Percentiles rank a stretch among this genome's conserved stretches.
phyloP scores from a whole-genome alignment of 2,888 invertebrate genomes.

The Melanargia galathea region DNA sequence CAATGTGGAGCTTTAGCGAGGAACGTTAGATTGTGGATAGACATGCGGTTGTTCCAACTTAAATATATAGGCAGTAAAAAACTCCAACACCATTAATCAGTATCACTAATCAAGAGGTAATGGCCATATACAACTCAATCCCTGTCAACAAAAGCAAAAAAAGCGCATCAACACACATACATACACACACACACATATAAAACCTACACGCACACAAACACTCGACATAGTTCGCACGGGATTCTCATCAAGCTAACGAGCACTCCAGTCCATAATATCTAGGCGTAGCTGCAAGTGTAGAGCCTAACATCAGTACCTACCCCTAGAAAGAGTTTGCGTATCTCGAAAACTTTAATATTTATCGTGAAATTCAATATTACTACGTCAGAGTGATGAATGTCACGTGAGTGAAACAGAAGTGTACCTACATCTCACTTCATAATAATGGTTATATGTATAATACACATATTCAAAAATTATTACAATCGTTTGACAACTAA shows the following conservation, averaged over 20 bases:
- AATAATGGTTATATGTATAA: too few species aligned
- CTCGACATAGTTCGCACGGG: constrained; percentile 40
- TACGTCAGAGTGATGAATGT: too few species aligned
- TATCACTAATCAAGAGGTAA: constrained; percentile 18
- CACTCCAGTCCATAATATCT: constrained; percentile 27
- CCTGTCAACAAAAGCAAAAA: constrained; percentile 25
- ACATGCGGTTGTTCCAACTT: too few species aligned
- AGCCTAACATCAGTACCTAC: constrained; percentile 19
- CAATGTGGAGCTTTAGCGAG: too few species aligned
- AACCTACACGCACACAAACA: constrained; percentile 16
- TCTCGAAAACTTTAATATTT: background rate
- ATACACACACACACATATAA: constrained; percentile 1
- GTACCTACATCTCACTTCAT: too few species aligned
- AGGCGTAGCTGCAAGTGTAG: constrained; percentile 1
- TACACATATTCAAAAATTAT: too few species aligned
- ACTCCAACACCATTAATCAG: background rate
- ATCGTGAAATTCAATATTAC: background rate
- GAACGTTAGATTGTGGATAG: background rate
- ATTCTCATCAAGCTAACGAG: constrained; percentile 41
- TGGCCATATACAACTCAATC: constrained; percentile 25
- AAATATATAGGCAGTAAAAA: background rate
- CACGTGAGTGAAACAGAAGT: too few species aligned
- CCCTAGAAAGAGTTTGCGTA: background rate
- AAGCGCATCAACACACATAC: constrained; percentile 29
- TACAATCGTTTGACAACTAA: too few species aligned